A percentile compares a stretch with the other conserved stretches of the same genome.
Conservation (phyloP, 1,140 invertebrate species). For the Solen grandis region DNA sequence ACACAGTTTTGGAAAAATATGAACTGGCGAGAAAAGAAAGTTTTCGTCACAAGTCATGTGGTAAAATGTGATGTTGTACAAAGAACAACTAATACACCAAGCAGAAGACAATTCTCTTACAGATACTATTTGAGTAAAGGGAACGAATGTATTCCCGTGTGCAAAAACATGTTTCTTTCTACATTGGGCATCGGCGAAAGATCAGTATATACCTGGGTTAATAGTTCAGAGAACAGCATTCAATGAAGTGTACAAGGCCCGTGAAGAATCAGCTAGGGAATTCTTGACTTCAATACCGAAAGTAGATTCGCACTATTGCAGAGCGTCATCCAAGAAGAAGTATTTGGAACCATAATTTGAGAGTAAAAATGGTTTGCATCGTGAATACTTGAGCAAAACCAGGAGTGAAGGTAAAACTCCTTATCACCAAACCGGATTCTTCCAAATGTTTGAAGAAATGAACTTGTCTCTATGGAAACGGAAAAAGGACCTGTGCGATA, state of each 20-base stretch:
- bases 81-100: conserved; percentile 2
- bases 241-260: conserved; percentile 1
- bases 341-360: conserved; percentile 35
- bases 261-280: conserved; percentile 22
- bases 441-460: conserved; percentile 24
- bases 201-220: conserved; percentile 9
- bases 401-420: conserved; percentile 1
- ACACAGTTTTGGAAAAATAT: conserved; percentile 31
- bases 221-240: conserved; percentile 1
- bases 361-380: conserved; percentile 7
- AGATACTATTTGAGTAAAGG: conserved; percentile 11
- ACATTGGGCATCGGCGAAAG: conserved; percentile 27
- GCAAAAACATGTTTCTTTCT: conserved; percentile 14
- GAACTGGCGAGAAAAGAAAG: conserved; percentile 10
- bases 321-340: conserved; percentile 1
- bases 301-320: conserved; percentile 14
- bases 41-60: conserved; percentile 5
- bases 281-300: not conserved
- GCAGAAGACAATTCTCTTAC: conserved; percentile 36
- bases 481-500: conserved; percentile 29
- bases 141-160: conserved; percentile 2
- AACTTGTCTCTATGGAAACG: conserved; percentile 23
- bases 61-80: conserved; percentile 2
- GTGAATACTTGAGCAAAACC: not conserved
- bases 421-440: conserved; percentile 17